A percentile compares a stretch with the other conserved stretches of the same genome.
Evolutionary conservation across 2,797 vertebrate genomes (phyloP).

Genomic region (Argya squamiceps): DNA sequence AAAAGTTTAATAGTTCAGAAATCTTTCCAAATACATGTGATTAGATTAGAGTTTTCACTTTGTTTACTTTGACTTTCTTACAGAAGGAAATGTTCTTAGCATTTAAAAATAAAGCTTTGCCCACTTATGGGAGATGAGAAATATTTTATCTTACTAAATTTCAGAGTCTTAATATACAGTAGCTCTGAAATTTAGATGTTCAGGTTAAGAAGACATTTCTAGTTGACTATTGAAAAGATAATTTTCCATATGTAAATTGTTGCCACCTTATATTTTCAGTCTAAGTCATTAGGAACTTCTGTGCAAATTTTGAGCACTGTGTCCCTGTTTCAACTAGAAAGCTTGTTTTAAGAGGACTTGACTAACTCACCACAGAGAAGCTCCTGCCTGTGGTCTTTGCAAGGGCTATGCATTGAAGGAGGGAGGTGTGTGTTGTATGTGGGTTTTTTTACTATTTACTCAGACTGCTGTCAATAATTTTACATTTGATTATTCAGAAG

Average conservation of each 20-base stretch:
- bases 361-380: not conserved
- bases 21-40: not conserved
- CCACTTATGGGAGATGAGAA: not conserved
- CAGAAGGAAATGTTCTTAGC: not conserved
- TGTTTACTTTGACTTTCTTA: not conserved
- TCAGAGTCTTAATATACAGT: not conserved
- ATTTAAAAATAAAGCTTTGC: not conserved
- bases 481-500: not conserved
- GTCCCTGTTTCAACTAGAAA: not conserved
- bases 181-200: not conserved
- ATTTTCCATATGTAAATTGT: not conserved
- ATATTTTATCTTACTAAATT: not conserved
- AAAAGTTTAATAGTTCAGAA: not conserved
- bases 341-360: not conserved
- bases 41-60: not conserved
- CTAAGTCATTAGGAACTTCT: not conserved
- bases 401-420: not conserved
- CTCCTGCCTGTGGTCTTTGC: not conserved
- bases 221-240: not conserved
- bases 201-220: not conserved
- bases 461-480: not conserved
- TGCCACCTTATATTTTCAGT: not conserved
- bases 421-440: accelerated
- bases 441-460: not conserved
- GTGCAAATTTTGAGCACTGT: not conserved